phyloP scores from a whole-genome alignment of 2,113 vertebrate species.

The Pongo abelii region DNA sequence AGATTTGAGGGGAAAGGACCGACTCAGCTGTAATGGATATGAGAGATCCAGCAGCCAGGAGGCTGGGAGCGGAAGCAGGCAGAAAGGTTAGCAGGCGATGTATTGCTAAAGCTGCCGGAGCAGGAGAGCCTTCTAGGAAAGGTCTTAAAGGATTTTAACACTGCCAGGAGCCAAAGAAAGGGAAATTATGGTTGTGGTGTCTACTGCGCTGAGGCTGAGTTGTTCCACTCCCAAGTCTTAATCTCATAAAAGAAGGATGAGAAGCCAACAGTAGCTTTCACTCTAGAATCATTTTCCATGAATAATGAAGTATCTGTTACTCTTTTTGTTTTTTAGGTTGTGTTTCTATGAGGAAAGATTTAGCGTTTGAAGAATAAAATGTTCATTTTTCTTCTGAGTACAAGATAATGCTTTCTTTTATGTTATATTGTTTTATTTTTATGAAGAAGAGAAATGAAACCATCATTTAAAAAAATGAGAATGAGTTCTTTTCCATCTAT shows the following conservation, averaged over 20 bases:
- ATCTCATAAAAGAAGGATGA: slow-evolving; percentile 77
- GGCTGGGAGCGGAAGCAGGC: neutral
- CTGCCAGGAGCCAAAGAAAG: slow-evolving; percentile 77
- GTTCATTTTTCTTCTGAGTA: neutral
- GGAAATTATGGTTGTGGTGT: slow-evolving; percentile 76
- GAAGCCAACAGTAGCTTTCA: slow-evolving; percentile 68
- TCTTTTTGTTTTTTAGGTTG: neutral
- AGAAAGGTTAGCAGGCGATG: slow-evolving; percentile 74
- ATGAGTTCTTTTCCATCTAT: neutral
- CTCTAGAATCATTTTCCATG: slow-evolving; percentile 64
- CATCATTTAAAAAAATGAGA: neutral
- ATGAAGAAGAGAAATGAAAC: neutral
- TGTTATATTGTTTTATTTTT: neutral
- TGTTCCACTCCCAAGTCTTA: slow-evolving; percentile 71
- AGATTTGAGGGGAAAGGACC: slow-evolving; percentile 78
- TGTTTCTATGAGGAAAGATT: neutral
- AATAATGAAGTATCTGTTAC: neutral
- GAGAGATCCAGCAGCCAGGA: slow-evolving; percentile 73
- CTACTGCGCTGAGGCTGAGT: slow-evolving; percentile 68
- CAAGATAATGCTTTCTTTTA: neutral
- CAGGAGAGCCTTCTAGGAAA: slow-evolving; percentile 79
- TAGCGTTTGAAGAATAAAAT: neutral
- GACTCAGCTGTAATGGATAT: slow-evolving; percentile 75
- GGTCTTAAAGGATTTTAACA: slow-evolving; percentile 84
- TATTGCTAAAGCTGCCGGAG: slow-evolving; percentile 78